Percentiles rank a stretch among this genome's conserved stretches.
Evolutionary conservation across 2,888 invertebrate species (phyloP).

Genomic region (Aelia acuminata): DNA sequence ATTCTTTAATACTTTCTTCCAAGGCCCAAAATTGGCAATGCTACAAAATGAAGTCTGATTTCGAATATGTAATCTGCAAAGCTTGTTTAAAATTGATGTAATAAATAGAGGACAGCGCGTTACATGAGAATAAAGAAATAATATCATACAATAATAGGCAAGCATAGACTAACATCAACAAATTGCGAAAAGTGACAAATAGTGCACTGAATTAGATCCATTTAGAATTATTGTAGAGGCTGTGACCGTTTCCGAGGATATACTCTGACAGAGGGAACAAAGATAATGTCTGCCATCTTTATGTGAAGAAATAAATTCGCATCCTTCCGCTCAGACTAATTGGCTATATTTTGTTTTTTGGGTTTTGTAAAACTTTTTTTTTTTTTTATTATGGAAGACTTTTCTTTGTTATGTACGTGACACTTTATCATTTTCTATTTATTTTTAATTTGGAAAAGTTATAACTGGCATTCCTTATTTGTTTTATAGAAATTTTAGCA

Average conservation of each 20-base stretch:
- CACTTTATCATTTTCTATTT: not conserved
- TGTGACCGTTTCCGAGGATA: not conserved
- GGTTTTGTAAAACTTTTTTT: not conserved
- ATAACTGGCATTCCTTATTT: too few relatives aligned
- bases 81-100: too few relatives aligned
- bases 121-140: not conserved
- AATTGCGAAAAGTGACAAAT: not conserved
- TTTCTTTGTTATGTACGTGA: not conserved
- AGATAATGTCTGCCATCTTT: constrained; percentile 1
- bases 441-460: too few relatives aligned
- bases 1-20: too few relatives aligned
- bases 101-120: not conserved
- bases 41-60: too few relatives aligned
- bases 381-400: not conserved
- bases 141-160: not conserved
- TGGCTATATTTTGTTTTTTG: not conserved
- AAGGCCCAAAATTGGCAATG: too few relatives aligned
- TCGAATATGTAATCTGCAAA: too few relatives aligned
- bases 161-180: constrained; percentile 15
- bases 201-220: not conserved
- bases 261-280: not conserved
- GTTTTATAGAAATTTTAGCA: too few relatives aligned
- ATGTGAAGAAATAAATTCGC: not conserved
- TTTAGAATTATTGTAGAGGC: not conserved
- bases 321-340: not conserved